These are phyloP conservation scores for Euclidia mi DNA, from an alignment of 2,888 invertebrate species.

Conservation along the genomic window DNA sequence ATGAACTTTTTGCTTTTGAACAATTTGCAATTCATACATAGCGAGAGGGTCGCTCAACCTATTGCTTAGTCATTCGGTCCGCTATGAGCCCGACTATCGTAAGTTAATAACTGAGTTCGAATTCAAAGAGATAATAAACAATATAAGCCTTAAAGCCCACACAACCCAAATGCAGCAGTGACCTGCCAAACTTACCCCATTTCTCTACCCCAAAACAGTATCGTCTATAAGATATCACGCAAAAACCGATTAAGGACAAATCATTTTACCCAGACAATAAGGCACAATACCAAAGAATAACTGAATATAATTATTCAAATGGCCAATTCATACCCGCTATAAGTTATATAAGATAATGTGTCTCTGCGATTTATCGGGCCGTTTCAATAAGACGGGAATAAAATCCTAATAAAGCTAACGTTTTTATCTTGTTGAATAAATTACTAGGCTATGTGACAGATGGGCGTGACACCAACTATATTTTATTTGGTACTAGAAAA, in stretches of 20 bases:
- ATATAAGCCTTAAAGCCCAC: no score
- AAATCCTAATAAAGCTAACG: constrained; percentile 35
- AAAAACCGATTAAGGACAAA: constrained; percentile 16
- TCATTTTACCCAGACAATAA: constrained; percentile 17
- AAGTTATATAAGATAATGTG: constrained; percentile 43
- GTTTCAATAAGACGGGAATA: constrained; percentile 49
- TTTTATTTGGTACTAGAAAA: no score
- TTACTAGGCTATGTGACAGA: constrained; percentile 13
- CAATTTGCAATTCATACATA: no score
- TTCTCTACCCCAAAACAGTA: constrained; percentile 1
- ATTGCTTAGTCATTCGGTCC: no score
- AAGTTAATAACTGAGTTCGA: no score
- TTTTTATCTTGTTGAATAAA: constrained; percentile 36
- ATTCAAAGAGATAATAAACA: no score
- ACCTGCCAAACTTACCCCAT: constrained; percentile 1
- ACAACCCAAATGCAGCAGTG: neutral
- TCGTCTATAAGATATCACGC: constrained; percentile 14
- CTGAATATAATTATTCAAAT: constrained; percentile 17
- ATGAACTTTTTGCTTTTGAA: no score
- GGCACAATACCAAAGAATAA: constrained; percentile 16
- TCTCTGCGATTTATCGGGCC: constrained; percentile 55
- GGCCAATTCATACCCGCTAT: constrained; percentile 8
- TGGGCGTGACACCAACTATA: neutral
- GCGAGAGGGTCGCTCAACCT: no score
- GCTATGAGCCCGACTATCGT: no score